These are phyloP conservation scores for Amphiprion ocellaris DNA, from an alignment of 2,113 vertebrate species.

Conservation along the genomic window DNA sequence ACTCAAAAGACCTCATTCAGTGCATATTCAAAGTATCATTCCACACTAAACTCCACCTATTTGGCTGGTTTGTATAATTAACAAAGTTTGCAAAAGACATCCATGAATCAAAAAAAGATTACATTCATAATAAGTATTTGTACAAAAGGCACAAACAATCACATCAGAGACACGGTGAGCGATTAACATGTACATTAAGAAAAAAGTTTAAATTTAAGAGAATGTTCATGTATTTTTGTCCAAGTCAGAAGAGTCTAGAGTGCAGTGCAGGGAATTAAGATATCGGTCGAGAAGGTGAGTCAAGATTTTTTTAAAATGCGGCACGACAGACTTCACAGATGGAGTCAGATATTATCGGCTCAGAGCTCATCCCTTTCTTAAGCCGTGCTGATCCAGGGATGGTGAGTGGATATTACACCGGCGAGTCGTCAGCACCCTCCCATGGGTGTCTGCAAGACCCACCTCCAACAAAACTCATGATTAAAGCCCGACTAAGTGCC, in stretches of 20 bases:
- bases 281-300: slow-evolving; percentile 36
- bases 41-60: not conserved
- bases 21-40: slow-evolving; percentile 1
- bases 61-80: slow-evolving; percentile 3
- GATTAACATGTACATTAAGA: not conserved
- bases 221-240: not conserved
- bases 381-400: slow-evolving; percentile 65
- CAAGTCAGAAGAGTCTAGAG: not conserved
- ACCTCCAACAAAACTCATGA: slow-evolving; percentile 23
- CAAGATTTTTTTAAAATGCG: slow-evolving; percentile 33
- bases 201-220: not conserved
- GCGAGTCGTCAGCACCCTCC: slow-evolving; percentile 51
- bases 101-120: not conserved
- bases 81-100: not conserved
- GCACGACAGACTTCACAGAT: slow-evolving; percentile 24
- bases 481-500: slow-evolving; percentile 35
- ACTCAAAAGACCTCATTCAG: not conserved
- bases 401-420: slow-evolving; percentile 56
- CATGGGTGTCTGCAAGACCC: slow-evolving; percentile 47
- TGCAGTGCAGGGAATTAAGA: slow-evolving; percentile 1
- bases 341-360: slow-evolving; percentile 57
- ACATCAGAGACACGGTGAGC: not conserved
- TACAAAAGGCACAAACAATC: slow-evolving; percentile 8
- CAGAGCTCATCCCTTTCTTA: slow-evolving; percentile 54
- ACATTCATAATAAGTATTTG: slow-evolving; percentile 47